phyloP scores from a whole-genome alignment of 35 echinoderm and acorn worm species.

The Apostichopus japonicus region DNA sequence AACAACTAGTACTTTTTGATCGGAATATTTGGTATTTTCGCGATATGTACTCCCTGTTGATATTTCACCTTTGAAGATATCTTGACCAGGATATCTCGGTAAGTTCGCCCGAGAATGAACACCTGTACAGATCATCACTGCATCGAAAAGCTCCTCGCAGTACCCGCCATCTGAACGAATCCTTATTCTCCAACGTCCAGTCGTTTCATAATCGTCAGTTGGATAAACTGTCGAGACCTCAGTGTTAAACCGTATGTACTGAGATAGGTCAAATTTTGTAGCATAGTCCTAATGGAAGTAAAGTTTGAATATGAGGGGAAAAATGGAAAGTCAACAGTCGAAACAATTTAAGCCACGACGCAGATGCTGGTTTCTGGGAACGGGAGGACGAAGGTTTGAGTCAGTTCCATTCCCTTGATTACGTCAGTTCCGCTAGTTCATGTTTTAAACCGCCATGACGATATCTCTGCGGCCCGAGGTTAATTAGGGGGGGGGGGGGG shows the following conservation, averaged over 20 bases:
- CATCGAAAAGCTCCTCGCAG: slow-evolving; percentile 64
- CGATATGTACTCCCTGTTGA: slow-evolving; percentile 63
- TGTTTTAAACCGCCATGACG: no score
- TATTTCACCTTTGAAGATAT: slow-evolving; percentile 63
- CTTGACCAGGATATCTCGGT: slow-evolving; percentile 70
- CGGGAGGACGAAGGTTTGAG: no score
- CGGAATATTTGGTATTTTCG: slow-evolving; percentile 56
- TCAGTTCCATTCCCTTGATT: no score
- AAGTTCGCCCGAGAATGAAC: slow-evolving; percentile 57
- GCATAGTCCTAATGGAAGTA: slow-evolving; percentile 26
- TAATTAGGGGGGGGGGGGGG: no score
- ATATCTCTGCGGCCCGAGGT: no score
- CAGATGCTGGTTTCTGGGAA: no score
- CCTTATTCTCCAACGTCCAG: slow-evolving; percentile 36
- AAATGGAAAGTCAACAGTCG: no score
- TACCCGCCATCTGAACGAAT: not conserved
- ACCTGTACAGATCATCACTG: slow-evolving; percentile 73
- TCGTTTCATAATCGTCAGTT: slow-evolving; percentile 48
- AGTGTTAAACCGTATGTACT: slow-evolving; percentile 56
- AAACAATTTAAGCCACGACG: no score
- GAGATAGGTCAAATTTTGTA: not conserved
- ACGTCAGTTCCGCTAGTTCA: no score
- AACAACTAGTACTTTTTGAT: slow-evolving; percentile 77
- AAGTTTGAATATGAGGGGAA: not conserved
- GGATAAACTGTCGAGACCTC: slow-evolving; percentile 5